Percentiles rank a stretch among this genome's conserved stretches.
These are phyloP conservation scores for Squalus acanthias DNA, from an alignment of 2,797 vertebrate genomes.

Conservation along the genomic window DNA sequence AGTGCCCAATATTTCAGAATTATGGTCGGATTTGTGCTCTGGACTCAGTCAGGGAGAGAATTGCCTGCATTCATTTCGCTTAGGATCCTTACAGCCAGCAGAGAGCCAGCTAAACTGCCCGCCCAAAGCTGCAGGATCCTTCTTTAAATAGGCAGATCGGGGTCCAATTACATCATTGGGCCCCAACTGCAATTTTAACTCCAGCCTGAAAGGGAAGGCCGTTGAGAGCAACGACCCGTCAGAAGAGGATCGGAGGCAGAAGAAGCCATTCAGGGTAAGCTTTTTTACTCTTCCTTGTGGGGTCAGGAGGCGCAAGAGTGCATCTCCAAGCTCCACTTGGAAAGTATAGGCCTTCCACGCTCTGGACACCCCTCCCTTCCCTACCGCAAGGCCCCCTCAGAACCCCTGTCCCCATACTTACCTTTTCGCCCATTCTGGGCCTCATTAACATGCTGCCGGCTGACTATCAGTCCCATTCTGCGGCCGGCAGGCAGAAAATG, in stretches of 20 bases:
- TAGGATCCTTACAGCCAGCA: background rate
- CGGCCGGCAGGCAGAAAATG: background rate
- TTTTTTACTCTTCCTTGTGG: too few species aligned
- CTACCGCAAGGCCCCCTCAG: too few species aligned
- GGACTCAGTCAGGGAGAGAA: background rate
- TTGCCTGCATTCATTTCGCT: background rate
- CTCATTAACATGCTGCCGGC: background rate
- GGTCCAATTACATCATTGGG: background rate
- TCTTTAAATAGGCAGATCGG: background rate
- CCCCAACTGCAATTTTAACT: background rate
- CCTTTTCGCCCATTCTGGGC: background rate
- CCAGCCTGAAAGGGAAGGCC: background rate
- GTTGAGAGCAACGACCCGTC: background rate
- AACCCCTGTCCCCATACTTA: background rate
- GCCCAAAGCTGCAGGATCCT: background rate
- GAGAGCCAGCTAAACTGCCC: too few species aligned
- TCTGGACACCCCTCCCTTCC: too few species aligned
- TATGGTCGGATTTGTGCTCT: background rate
- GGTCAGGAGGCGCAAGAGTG: too few species aligned
- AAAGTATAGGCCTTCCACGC: too few species aligned
- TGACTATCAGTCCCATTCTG: background rate
- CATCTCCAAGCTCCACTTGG: too few species aligned
- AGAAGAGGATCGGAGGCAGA: background rate
- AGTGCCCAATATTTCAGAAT: background rate
- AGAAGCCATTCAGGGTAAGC: background rate